Conservation (phyloP, 1,140 invertebrate species). For the Chironomus tepperi region DNA sequence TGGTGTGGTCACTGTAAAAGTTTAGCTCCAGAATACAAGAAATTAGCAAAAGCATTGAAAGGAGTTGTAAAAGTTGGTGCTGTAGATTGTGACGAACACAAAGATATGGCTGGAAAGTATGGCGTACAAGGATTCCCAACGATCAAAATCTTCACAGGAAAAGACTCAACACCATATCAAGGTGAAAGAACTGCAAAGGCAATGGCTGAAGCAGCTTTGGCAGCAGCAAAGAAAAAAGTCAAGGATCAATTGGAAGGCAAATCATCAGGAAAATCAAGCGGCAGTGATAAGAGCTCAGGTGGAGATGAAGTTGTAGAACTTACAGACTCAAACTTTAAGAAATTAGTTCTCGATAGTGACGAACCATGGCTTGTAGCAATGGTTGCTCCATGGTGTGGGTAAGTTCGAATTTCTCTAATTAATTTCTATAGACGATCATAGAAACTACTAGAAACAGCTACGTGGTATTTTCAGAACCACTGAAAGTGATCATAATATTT, state of each 20-base stretch:
- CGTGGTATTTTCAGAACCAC: too few relatives aligned
- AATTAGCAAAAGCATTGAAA: slow-evolving; percentile 80
- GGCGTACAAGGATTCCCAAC: slow-evolving; percentile 90
- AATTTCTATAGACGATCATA: too few relatives aligned
- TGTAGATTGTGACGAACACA: slow-evolving; percentile 85
- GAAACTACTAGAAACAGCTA: too few relatives aligned
- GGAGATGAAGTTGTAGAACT: slow-evolving; percentile 81
- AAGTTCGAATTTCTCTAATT: too few relatives aligned
- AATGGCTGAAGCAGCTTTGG: slow-evolving; percentile 75
- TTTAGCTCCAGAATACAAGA: slow-evolving; percentile 78
- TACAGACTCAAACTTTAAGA: slow-evolving; percentile 91
- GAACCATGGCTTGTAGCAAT: slow-evolving; percentile 97
- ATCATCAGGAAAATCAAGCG: slow-evolving; percentile 49
- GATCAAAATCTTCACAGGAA: slow-evolving; percentile 93
- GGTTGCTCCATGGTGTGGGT: slow-evolving; percentile 91
- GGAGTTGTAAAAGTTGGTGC: slow-evolving; percentile 91
- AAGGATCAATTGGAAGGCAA: slow-evolving; percentile 55
- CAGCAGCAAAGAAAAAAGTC: slow-evolving; percentile 59
- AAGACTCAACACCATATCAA: slow-evolving; percentile 77
- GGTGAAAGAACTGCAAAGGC: slow-evolving; percentile 76
- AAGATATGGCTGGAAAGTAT: slow-evolving; percentile 69
- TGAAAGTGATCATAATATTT: too few relatives aligned
- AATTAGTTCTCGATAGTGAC: slow-evolving; percentile 78
- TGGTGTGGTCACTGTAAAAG: slow-evolving; percentile 60
- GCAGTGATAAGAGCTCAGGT: slow-evolving; percentile 32